A percentile compares a stretch with the other conserved stretches of the same genome.
These are phyloP conservation scores for Bolinopsis microptera DNA, from an alignment of 37 sponge, comb jelly and placozoan genomes.

Conservation along the genomic window DNA sequence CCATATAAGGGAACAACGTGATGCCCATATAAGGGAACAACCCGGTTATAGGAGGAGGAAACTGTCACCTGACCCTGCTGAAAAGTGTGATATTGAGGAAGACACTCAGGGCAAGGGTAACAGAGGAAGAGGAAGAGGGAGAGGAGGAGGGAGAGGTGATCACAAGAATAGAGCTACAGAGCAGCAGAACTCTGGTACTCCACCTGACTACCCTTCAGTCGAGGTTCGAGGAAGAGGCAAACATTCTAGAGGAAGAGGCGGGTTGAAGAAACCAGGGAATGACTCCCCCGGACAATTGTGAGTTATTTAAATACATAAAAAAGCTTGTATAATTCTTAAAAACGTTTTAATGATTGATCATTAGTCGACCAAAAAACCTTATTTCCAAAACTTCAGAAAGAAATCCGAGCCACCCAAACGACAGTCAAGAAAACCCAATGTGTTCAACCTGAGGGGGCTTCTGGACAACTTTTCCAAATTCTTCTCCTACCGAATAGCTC, in stretches of 20 bases:
- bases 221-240: neutral
- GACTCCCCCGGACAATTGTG: neutral
- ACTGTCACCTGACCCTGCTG: neutral
- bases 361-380: neutral
- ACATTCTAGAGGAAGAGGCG: neutral
- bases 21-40: too few relatives aligned
- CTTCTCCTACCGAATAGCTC: neutral
- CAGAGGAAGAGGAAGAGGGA: constrained; percentile 6
- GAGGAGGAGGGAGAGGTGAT: constrained; percentile 25
- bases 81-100: too few relatives aligned
- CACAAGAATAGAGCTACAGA: neutral
- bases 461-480: neutral
- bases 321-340: too few relatives aligned
- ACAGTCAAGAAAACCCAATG: constrained; percentile 42
- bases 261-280: neutral
- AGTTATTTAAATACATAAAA: neutral
- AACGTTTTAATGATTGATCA: neutral
- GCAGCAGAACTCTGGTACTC: neutral
- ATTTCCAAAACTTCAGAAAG: neutral
- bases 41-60: neutral
- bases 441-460: neutral
- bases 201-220: neutral
- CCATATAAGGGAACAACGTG: too few relatives aligned
- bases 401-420: neutral
- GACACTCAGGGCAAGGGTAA: too few relatives aligned